Base-by-base conservation (phyloP, 1,140 invertebrate genomes). In the Himalopsyche phryganea region DNA sequence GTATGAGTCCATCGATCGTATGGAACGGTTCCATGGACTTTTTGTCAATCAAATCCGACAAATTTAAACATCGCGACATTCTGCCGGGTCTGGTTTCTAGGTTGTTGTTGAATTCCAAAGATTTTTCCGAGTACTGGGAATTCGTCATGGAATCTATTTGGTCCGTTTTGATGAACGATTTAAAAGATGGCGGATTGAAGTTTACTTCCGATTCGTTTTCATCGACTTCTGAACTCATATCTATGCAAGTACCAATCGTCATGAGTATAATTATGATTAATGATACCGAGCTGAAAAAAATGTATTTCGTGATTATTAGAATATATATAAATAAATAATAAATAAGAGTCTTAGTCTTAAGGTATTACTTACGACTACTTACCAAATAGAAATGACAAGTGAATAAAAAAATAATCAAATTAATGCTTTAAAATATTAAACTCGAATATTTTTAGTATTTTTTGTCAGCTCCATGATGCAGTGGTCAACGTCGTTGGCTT, bases 151-250 rank as follows among this genome's bases (percentile, higher is more conserved):
- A 48, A n/a, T 60, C 50, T 11, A 44, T 17, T 1, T 13, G 19
- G 6, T 63, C 61, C 6, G 53, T 49, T 50, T 63, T 52, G 1
- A 53, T 38, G 45, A 63, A 63, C 1, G 61, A 63, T 42, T 56
- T 63, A 49, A 63, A 63, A 5, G 56, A 46, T 23, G 61, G 56
- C 3, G 47, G 45, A 28, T 44, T 28, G 7, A 19, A 38, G 42
- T 54, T 23, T 9, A 40, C 7, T 6, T 55, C 52, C 28, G 38
- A 44, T 41, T 54, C 45, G 7, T 35, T 17, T 28, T 44, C 33
- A 5, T 18, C 2, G 10, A 28, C 18, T 9, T 59, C 36, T 10
- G 40, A 47, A 4, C 33, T 55, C 0, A 55, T 38, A 35, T 63
- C 61, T 3, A 59, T n/a, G 11, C 55, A 6, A 35, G 61, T 63